A percentile compares a stretch with the other conserved stretches of the same genome.
phyloP scores from a whole-genome alignment of 2,797 vertebrate species.

The Amphiprion clarkii region DNA sequence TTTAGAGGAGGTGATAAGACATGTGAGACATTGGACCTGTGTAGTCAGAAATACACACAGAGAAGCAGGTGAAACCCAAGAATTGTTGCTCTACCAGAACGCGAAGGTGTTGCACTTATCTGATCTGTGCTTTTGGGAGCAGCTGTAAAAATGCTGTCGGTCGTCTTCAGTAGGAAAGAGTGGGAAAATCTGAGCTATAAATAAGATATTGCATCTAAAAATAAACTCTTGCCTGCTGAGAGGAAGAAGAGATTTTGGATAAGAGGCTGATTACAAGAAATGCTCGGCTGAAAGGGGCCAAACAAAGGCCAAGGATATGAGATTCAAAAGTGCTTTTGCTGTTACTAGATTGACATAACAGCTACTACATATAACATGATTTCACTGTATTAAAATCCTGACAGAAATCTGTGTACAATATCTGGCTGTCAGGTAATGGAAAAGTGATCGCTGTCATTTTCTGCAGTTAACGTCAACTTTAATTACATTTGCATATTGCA shows the following conservation, averaged over 20 bases:
- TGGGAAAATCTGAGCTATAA: slow-evolving; percentile 27
- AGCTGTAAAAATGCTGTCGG: not conserved
- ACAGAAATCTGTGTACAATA: not conserved
- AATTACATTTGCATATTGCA: not conserved
- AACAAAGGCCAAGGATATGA: not conserved
- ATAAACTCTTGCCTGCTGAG: slow-evolving; percentile 21
- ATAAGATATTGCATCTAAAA: slow-evolving; percentile 43
- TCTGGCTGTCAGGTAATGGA: not conserved
- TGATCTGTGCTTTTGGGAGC: slow-evolving; percentile 34
- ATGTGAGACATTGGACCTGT: slow-evolving; percentile 57
- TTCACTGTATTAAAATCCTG: not conserved
- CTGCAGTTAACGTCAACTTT: not conserved
- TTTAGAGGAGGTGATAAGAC: slow-evolving; percentile 67
- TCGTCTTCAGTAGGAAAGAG: not conserved
- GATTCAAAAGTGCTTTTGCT: not conserved
- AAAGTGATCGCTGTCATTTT: not conserved
- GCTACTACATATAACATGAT: not conserved
- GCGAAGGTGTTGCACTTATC: not conserved
- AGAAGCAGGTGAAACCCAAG: slow-evolving; percentile 30
- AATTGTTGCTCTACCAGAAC: not conserved
- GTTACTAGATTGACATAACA: not conserved
- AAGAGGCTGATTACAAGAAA: slow-evolving; percentile 3
- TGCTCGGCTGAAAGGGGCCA: not conserved
- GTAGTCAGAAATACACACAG: slow-evolving; percentile 22
- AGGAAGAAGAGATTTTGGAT: not conserved